Evolutionary conservation across 2,888 invertebrate genomes (phyloP), one percentile per base, ranked within the genome.

Genomic region (Synanthedon myopaeformis): DNA sequence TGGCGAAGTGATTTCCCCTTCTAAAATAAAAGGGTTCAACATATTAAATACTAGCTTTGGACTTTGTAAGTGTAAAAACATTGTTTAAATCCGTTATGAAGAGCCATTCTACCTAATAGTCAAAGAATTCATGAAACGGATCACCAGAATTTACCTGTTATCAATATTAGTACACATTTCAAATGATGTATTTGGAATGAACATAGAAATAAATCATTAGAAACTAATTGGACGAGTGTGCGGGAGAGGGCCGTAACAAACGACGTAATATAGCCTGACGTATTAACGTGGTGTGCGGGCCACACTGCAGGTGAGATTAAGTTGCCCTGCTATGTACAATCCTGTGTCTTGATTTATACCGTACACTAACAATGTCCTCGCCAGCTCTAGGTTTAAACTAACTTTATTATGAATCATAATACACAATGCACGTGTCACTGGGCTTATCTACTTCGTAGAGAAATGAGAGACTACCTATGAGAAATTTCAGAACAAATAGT

Each of bases 191-290:
- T 45, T 13, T 13, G 45, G 12, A 45, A 45, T 45, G 45, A 45
- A 12, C 57, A 55, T 51, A 53, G 58, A 62, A 61, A 63, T 65
- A 61, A 60, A 65, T 64, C 62, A 65, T 62, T 42, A 52, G 55
- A 63, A 63, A 66, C 64, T 65, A 66, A 65, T 66, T 65, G 59
- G 57, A 61, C 59, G 58, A 54, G 66, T 45, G 45, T 45, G 35
- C 35, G 10, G 35, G 35, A 45, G 45, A 45, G 45, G 35, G 45
- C 14, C 14, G 66, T 78, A 76, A 77, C 72, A 79, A 75, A 80
- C 72, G 74, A 74, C 69, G 68, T 69, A 65, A 80, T 82, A 79
- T 73, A 80, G 79, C 78, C 80, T 72, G 67, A 69, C 70, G 76
- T 76, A 77, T 76, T 77, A 76, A 72, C 59, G 62, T 55, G 61